A percentile compares a stretch with the other conserved stretches of the same genome.
Conservation (phyloP, 2,888 invertebrate species). For the Eristalis tenax region DNA sequence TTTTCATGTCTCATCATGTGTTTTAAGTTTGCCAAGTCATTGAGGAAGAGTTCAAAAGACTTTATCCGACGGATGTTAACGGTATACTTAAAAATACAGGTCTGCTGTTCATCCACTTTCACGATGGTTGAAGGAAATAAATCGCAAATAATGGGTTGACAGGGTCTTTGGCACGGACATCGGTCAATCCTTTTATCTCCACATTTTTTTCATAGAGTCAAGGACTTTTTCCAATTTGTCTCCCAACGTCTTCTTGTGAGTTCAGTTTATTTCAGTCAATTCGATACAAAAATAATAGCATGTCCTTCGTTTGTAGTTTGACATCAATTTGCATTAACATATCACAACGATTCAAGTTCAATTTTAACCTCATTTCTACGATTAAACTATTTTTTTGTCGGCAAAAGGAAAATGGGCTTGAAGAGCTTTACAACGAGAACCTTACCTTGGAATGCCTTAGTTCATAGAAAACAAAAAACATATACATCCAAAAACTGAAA, state of each 20-base stretch:
- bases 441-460: constrained; percentile 52
- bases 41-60: no score
- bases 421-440: constrained; percentile 8
- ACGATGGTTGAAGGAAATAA: no score
- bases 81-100: no score
- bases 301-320: background rate
- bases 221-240: no score
- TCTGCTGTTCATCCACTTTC: no score
- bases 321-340: constrained; percentile 51
- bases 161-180: no score
- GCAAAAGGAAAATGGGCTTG: constrained; percentile 30
- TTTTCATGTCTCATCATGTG: no score
- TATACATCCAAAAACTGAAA: background rate
- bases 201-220: no score
- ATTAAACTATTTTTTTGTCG: background rate
- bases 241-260: background rate
- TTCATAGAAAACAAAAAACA: constrained; percentile 30
- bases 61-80: no score
- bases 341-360: constrained; percentile 24
- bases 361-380: background rate
- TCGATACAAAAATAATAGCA: background rate
- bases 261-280: background rate
- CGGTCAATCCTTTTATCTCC: no score
- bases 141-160: no score
- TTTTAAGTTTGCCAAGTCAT: no score